Evolutionary conservation across 2,797 vertebrate species (phyloP).

Genomic region (Clarias fuscus): DNA sequence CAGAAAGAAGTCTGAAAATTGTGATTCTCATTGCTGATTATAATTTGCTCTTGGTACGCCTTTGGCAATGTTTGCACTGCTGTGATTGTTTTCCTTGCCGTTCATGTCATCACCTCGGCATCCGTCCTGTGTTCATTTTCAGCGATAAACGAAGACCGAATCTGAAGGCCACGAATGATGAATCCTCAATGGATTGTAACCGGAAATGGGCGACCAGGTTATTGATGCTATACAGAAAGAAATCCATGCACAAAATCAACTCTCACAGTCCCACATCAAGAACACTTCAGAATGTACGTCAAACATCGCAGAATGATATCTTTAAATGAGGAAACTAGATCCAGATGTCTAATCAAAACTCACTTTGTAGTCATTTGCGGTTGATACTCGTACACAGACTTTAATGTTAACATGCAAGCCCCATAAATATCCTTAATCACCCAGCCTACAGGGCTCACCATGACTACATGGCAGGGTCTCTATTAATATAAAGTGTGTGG

Average conservation of each 20-base stretch:
- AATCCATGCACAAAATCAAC: not conserved
- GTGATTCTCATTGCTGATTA: slow-evolving; percentile 35
- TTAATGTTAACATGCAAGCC: slow-evolving; percentile 17
- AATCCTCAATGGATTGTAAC: not conserved
- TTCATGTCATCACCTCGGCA: slow-evolving; percentile 22
- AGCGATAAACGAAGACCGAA: not conserved
- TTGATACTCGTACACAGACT: slow-evolving; percentile 21
- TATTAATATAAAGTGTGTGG: slow-evolving; percentile 29
- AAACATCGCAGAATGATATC: not conserved
- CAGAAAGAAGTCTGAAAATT: not conserved
- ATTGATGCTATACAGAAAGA: not conserved
- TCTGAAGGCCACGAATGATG: not conserved
- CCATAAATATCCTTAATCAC: slow-evolving; percentile 33
- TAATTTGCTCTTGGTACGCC: slow-evolving; percentile 8
- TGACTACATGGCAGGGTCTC: slow-evolving; percentile 23
- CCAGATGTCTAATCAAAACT: slow-evolving; percentile 1
- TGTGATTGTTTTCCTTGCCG: slow-evolving; percentile 16
- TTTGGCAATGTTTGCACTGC: slow-evolving; percentile 26
- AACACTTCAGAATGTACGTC: not conserved
- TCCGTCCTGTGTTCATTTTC: slow-evolving; percentile 9
- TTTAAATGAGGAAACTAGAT: slow-evolving; percentile 7
- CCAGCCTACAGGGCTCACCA: slow-evolving; percentile 8
- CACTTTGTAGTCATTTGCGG: slow-evolving; percentile 13
- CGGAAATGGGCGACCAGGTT: not conserved
- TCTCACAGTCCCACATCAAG: not conserved